Evolutionary conservation across 2,797 vertebrate genomes (phyloP), one percentile per base, ranked within the genome.

Genomic region (Argentina silus): DNA sequence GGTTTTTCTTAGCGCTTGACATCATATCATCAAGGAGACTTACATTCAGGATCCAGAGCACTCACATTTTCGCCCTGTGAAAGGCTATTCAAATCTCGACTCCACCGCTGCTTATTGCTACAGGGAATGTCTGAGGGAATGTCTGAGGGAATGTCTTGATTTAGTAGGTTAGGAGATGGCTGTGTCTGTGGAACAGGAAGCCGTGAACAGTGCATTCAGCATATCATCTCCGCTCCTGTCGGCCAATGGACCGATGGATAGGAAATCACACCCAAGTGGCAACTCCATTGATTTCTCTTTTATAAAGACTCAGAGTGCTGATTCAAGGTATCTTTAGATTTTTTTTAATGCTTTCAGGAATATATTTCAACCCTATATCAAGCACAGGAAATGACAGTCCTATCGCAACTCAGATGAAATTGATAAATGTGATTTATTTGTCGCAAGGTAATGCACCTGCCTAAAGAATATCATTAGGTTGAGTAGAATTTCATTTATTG

Each of bases 201-300:
- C 81, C 74, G 85, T 88, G 47, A 88, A 89, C 75, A 82, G 83
- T 72, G 85, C 76, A 85, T 82, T 90, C 91, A 90, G 88, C 89
- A 90, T 69, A 86, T 87, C 79, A 81, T 86, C 75, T 21, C 78
- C 64, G 77, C 69, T 79, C 73, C 86, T 76, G 79, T 82, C 86
- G 59, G 75, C 81, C 75, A 9, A 10, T 43, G 1, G 48, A 78
- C 73, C 91, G 89, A 91, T 82, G 82, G 91, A 90, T 88, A 75
- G 76, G 74, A 10, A 75, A 72, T 77, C 82, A 72, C 79, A 81
- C 76, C 81, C 53, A n/a, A 82, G 71, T 78, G 68, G 83, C 63
- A 80, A 89, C 84, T 62, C 85, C 78, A 91, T 89, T 78, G 86
- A 91, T 91, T 91, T 87, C 75, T 74, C 43, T 6, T 82, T 75